phyloP scores from a whole-genome alignment of 2,888 invertebrate species.

The Hydroisotoma schaefferi region DNA sequence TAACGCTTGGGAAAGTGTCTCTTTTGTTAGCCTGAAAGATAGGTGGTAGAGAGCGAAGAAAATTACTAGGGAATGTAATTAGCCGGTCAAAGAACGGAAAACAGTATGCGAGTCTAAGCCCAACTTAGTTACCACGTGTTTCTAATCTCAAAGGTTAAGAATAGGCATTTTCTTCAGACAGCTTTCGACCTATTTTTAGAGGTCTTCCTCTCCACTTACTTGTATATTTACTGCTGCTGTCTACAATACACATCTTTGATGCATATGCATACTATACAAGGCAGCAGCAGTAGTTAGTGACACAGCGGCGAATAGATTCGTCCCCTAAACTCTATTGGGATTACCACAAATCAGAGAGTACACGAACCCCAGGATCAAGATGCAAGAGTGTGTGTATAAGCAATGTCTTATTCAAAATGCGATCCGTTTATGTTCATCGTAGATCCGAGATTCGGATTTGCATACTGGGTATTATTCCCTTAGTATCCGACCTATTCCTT shows the following conservation, averaged over 20 bases:
- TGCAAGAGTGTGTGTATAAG: neutral
- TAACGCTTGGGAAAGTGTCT: too few relatives aligned
- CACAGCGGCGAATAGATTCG: too few relatives aligned
- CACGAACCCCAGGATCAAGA: neutral
- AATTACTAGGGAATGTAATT: constrained; percentile 26
- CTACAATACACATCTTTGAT: neutral
- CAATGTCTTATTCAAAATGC: too few relatives aligned
- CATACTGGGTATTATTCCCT: neutral
- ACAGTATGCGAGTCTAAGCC: constrained; percentile 20
- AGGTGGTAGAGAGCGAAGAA: neutral
- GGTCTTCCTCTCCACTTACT: neutral
- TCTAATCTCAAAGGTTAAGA: constrained; percentile 43
- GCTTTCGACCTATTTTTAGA: constrained; percentile 39
- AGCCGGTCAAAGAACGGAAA: constrained; percentile 36
- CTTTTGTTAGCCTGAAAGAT: too few relatives aligned
- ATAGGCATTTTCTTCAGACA: constrained; percentile 36
- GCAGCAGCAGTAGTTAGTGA: too few relatives aligned
- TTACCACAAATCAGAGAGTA: neutral
- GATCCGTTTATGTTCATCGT: too few relatives aligned
- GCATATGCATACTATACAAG: too few relatives aligned
- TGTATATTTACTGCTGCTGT: neutral
- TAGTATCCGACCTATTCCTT: neutral
- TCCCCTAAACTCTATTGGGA: too few relatives aligned
- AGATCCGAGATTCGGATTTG: neutral
- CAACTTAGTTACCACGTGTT: constrained; percentile 42